phyloP scores from a whole-genome alignment of 2,888 invertebrate species.

The Apotomis capreana region DNA sequence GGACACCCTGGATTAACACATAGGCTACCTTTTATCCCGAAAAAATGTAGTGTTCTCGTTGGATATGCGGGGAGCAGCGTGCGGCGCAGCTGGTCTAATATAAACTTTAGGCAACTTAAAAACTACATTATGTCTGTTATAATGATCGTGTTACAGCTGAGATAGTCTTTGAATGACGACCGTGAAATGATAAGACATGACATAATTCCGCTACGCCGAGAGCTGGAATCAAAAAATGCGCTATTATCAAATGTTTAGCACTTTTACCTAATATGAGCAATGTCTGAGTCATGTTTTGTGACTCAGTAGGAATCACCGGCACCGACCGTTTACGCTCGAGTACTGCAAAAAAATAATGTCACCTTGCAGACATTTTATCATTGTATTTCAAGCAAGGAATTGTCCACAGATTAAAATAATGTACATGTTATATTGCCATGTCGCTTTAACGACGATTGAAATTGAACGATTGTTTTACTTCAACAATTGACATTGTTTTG shows the following conservation, averaged over 20 bases:
- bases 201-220: background rate
- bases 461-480: too few relatives aligned
- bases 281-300: constrained; percentile 41
- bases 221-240: constrained; percentile 46
- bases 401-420: background rate
- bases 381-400: background rate
- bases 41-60: too few relatives aligned
- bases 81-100: too few relatives aligned
- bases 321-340: background rate
- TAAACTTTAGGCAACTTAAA: too few relatives aligned
- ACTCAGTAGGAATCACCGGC: constrained; percentile 43
- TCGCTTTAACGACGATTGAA: too few relatives aligned
- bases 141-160: too few relatives aligned
- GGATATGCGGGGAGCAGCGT: too few relatives aligned
- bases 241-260: constrained; percentile 60
- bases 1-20: too few relatives aligned
- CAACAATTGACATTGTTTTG: too few relatives aligned
- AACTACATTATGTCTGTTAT: background rate
- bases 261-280: constrained; percentile 44
- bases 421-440: background rate
- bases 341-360: constrained; percentile 11
- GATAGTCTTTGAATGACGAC: too few relatives aligned
- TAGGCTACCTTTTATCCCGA: too few relatives aligned
- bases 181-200: background rate
- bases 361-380: background rate